Base-by-base conservation (phyloP, 2,113 vertebrate species). In the Amazona guildingii region DNA sequence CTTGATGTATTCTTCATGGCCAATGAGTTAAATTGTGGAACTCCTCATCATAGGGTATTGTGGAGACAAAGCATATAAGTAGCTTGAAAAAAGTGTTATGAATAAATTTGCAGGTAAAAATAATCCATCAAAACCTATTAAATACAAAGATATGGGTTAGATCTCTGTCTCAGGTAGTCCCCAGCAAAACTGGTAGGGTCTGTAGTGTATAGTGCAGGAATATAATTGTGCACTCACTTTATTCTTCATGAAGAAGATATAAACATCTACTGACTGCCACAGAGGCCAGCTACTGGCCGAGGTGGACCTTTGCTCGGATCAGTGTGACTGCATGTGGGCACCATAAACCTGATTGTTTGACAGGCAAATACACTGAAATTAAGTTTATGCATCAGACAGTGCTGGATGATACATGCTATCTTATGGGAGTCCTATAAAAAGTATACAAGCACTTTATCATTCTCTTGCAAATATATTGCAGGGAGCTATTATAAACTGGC, bases 381-480 rank as follows among this genome's bases (percentile, higher is more conserved):
- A 75, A 49, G 68, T 93, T 93, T 92, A 87, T 88, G 81, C 94
- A 88, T 83, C 90, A 96, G 95, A 92, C 93, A 95, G 83, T 44
- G 91, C 82, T 93, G 93, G 51, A 75, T 93, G 83, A 96, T 92
- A 93, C 18, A 33, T 13, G 9, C 89, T 94, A 76, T 92, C 97
- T 80, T 86, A 52, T 68, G 79, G 59, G 29, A 90, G 66, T 76
- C 77, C 44, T 67, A 95, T 96, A 92, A 97, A 97, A 96, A 61
- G 7, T 92, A 81, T 83, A 79, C 61, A 74, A 95, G 82, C 74
- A 46, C 33, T 79, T 63, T 91, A 85, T 95, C 80, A 66, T 74
- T 83, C 41, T 75, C 72, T 83, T 89, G 90, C 80, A 95, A 93
- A 87, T 78, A 67, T 27, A 73, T 92, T 94, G 49, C 94, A 86